Conservation (phyloP, 2,797 vertebrate genomes). For the Orestias chungarensis region DNA sequence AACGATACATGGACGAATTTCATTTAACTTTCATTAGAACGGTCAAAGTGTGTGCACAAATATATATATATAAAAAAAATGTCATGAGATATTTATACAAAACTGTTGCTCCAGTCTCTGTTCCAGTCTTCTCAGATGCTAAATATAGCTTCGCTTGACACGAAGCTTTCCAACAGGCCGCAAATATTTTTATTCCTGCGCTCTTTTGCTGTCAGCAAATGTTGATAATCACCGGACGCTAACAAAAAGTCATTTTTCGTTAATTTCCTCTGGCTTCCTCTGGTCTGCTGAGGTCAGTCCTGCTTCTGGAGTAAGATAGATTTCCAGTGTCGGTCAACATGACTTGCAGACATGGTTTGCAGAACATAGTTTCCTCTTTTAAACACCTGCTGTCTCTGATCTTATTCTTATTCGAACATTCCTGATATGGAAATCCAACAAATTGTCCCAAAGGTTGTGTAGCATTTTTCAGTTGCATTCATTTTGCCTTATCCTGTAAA, state of each 20-base stretch:
- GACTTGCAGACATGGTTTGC: background rate
- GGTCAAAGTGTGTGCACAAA: background rate
- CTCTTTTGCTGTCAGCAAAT: background rate
- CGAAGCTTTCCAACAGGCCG: background rate
- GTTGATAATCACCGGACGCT: background rate
- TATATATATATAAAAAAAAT: no score
- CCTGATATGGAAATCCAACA: conserved; percentile 18
- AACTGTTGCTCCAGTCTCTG: background rate
- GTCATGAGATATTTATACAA: background rate
- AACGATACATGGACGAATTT: background rate
- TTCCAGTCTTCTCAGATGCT: background rate
- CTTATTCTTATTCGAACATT: conserved; percentile 7
- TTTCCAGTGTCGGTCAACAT: background rate
- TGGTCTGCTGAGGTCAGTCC: background rate
- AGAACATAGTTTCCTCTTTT: background rate
- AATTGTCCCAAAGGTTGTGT: conserved; percentile 25
- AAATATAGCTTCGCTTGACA: background rate
- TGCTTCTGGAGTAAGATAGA: background rate
- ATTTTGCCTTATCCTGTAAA: conserved; percentile 27
- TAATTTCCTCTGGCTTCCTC: background rate
- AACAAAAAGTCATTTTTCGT: background rate
- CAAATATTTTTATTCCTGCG: background rate
- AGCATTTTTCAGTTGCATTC: conserved; percentile 4
- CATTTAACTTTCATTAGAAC: background rate
- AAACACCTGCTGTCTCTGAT: background rate